Base-by-base conservation (phyloP, 2,888 invertebrate genomes). In the Meta bourneti region DNA sequence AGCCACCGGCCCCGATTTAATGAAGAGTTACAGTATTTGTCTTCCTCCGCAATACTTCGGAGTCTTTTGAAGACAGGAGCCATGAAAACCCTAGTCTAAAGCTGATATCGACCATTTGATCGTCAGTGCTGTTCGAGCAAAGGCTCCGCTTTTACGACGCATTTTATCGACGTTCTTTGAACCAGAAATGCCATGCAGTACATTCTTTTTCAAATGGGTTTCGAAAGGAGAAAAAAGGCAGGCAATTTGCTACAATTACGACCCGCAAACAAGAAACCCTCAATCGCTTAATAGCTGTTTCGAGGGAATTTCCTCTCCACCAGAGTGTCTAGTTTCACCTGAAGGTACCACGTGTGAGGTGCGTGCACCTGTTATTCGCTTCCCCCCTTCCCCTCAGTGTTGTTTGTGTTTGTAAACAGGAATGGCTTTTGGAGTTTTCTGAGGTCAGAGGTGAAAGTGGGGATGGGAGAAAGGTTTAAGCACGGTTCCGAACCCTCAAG, bases 371-470 rank as follows among this genome's bases (percentile, higher is more conserved):
- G 82, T 82, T 34, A 34, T n/a, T 34, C 48, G 9, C 34, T 72
- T n/a, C 51, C 71, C 69, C 82, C 16, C 52, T 51, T 19, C 52
- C 72, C 82, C 71, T 52, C 51, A 49, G 82, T 71, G 20, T 72
- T 71, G 82, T 69, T 70, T 11, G 51, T 82, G 82, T 82, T 82
- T 49, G 82, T 82, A 82, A 82, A 82, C 72, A 82, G 82, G 82
- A 72, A 82, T 51, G 49, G 6, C 19, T 82, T 69, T 11, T 69
- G 13, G 80, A 16, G 7, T 13, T 7, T 13, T 49, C 13, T 1
- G 69, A n/a, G 82, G 51, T 82, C 82, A 82, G 20, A 82, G 82
- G 72, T 71, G 72, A 69, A 69, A 34, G 34, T 34, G 34, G 34
- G 34, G n/a, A n/a, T n/a, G n/a, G 34, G 34, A 34, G 34, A 34